Conservation (phyloP, 2,113 vertebrate species). For the Myotis yumanensis region DNA sequence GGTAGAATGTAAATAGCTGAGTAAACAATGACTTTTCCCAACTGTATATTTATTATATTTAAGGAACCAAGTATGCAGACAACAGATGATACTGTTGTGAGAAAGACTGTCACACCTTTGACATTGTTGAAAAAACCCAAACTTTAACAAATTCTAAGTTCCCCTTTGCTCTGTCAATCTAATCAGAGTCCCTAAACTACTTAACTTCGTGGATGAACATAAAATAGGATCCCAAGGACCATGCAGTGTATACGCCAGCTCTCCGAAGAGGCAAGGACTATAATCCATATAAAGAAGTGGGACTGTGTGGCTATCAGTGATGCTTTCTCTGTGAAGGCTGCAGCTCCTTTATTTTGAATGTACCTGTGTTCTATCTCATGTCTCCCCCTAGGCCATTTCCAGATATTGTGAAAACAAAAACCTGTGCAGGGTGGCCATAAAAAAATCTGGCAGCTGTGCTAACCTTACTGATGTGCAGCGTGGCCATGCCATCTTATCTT, state of each 20-base stretch:
- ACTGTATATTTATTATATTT: not conserved
- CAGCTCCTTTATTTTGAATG: not conserved
- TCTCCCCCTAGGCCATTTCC: not conserved
- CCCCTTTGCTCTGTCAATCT: not conserved
- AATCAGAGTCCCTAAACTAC: not conserved
- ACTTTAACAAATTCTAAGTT: not conserved
- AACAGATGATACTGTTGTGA: not conserved
- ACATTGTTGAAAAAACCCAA: not conserved
- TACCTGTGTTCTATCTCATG: not conserved
- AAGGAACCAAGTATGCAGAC: not conserved
- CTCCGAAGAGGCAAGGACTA: not conserved
- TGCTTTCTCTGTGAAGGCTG: not conserved
- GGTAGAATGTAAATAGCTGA: not conserved
- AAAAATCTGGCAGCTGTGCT: slow-evolving; percentile 68
- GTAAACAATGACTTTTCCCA: not conserved
- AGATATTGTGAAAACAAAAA: not conserved
- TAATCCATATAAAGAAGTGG: not conserved
- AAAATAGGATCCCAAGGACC: not conserved
- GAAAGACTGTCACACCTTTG: not conserved
- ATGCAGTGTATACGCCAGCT: not conserved
- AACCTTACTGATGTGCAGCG: slow-evolving; percentile 93
- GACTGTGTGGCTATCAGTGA: not conserved
- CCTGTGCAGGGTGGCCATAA: not conserved
- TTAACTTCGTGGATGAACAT: not conserved
- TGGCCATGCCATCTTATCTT: slow-evolving; percentile 96